These are phyloP conservation scores for Aurelia aurita DNA, from an alignment of 30 jellyfish, hydroid and myxozoan genomes.

Conservation along the genomic window DNA sequence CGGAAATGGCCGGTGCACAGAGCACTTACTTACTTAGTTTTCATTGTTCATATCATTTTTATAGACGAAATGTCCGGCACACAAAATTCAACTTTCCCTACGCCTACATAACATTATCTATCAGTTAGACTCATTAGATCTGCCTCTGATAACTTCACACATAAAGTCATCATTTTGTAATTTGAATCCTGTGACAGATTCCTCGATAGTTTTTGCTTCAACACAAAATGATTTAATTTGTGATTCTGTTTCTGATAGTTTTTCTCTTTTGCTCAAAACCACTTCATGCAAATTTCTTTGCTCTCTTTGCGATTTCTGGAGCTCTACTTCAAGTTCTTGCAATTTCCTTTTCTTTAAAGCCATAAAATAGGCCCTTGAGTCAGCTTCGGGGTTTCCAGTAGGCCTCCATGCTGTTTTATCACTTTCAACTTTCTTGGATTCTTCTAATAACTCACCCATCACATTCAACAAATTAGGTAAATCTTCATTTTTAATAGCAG, in stretches of 20 bases:
- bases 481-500: slow-evolving; percentile 13
- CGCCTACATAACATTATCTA: too few relatives aligned
- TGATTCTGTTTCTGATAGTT: slow-evolving; percentile 8
- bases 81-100: too few relatives aligned
- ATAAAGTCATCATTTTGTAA: neutral
- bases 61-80: too few relatives aligned
- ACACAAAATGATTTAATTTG: neutral
- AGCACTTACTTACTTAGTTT: too few relatives aligned
- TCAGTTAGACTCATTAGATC: neutral
- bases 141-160: neutral
- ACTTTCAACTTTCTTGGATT: slow-evolving; percentile 10
- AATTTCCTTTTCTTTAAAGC: slow-evolving; percentile 42
- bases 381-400: slow-evolving; percentile 65
- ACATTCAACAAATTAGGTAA: slow-evolving; percentile 6
- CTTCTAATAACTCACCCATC: slow-evolving; percentile 27
- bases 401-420: slow-evolving; percentile 64
- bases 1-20: too few relatives aligned
- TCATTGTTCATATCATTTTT: too few relatives aligned
- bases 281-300: slow-evolving; percentile 9
- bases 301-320: slow-evolving; percentile 18
- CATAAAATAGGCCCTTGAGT: slow-evolving; percentile 59
- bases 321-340: slow-evolving; percentile 38
- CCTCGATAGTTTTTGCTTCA: neutral
- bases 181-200: neutral
- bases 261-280: slow-evolving; percentile 25